phyloP scores from a whole-genome alignment of 2,888 invertebrate species.

The Heliconius sara region DNA sequence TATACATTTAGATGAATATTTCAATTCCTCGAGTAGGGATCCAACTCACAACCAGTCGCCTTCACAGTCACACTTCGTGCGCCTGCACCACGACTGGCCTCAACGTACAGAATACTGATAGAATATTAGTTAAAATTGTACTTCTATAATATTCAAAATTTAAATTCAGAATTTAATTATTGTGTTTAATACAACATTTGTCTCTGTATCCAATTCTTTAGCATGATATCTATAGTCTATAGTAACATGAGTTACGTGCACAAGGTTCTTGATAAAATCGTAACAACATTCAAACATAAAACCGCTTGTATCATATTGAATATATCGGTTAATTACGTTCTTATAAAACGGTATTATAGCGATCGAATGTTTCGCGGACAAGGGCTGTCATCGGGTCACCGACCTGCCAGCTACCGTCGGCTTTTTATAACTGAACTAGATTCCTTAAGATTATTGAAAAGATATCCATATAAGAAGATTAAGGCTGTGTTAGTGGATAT shows the following conservation, averaged over 20 bases:
- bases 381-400: constrained; percentile 49
- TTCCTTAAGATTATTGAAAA: constrained; percentile 7
- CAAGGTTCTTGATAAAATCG: neutral
- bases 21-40: too few species aligned
- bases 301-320: neutral
- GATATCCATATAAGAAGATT: neutral
- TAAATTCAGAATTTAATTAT: too few species aligned
- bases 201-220: neutral
- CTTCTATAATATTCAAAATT: too few species aligned
- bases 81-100: too few species aligned
- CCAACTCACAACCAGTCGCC: too few species aligned
- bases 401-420: constrained; percentile 42
- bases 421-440: constrained; percentile 38
- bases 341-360: constrained; percentile 46
- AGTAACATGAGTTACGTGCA: neutral
- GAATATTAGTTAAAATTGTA: too few species aligned
- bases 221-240: neutral
- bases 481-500: neutral
- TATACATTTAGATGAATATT: too few species aligned
- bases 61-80: too few species aligned
- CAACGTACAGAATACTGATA: too few species aligned
- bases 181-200: too few species aligned
- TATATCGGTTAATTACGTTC: constrained; percentile 23
- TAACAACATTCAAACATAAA: neutral
- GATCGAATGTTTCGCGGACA: constrained; percentile 52